Evolutionary conservation across 1,140 invertebrate genomes (phyloP).

Genomic region (Nixonia krombeini): DNA sequence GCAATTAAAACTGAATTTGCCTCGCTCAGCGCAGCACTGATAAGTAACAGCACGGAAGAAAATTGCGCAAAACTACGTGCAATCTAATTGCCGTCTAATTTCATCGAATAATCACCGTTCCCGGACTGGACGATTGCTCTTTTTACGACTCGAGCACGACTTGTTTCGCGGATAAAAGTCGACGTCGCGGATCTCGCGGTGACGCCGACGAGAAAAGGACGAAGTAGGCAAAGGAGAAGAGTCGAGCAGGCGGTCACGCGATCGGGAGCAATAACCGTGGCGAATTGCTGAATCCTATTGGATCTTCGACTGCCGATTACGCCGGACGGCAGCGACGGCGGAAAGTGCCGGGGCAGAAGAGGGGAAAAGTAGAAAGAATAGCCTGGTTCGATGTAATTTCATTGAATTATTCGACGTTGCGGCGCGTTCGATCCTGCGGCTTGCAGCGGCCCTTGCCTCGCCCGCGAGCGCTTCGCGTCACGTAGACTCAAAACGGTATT

Average conservation of each 20-base stretch:
- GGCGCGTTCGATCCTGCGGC: slow-evolving; percentile 19
- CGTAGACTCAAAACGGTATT: slow-evolving; percentile 51
- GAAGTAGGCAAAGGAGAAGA: too few relatives aligned
- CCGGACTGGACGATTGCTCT: slow-evolving; percentile 12
- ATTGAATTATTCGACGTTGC: slow-evolving; percentile 27
- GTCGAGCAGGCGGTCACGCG: slow-evolving; percentile 43
- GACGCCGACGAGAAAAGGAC: too few relatives aligned
- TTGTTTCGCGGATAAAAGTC: slow-evolving; percentile 20
- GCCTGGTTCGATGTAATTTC: slow-evolving; percentile 40
- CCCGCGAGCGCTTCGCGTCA: slow-evolving; percentile 47
- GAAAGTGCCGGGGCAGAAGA: too few relatives aligned
- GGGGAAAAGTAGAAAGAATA: slow-evolving; percentile 9
- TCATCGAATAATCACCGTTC: slow-evolving; percentile 7
- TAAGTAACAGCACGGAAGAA: too few relatives aligned
- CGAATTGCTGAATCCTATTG: slow-evolving; percentile 28
- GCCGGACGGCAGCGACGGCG: neutral
- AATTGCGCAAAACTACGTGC: slow-evolving; percentile 2
- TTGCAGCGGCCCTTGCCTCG: slow-evolving; percentile 26
- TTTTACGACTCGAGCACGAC: slow-evolving; percentile 32
- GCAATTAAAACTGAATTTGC: neutral
- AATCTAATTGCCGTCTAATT: slow-evolving; percentile 8
- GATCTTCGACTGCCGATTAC: slow-evolving; percentile 9
- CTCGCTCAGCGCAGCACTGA: too few relatives aligned
- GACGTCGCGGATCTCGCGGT: slow-evolving; percentile 15
- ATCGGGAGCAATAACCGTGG: slow-evolving; percentile 56